Percentiles rank a stretch among this genome's conserved stretches.
phyloP scores from a whole-genome alignment of 1,140 invertebrate genomes.

The Macrocentrus cingulum region DNA sequence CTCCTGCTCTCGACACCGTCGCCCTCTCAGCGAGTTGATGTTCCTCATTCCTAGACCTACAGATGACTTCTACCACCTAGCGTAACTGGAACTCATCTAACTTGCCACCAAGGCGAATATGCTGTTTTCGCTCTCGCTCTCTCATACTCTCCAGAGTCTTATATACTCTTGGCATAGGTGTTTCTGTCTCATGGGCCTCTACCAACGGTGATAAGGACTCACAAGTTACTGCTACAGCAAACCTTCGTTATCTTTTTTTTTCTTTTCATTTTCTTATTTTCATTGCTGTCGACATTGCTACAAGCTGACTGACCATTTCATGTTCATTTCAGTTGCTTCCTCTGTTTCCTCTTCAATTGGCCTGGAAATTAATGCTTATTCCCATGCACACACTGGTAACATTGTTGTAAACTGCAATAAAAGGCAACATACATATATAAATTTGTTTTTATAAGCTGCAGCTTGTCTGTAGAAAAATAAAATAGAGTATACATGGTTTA shows the following conservation, averaged over 20 bases:
- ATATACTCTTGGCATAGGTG: neutral
- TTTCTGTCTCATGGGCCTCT: constrained; percentile 13
- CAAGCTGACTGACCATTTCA: neutral
- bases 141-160: neutral
- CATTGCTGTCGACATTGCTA: no score
- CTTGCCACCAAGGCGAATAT: neutral
- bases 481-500: no score
- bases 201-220: constrained; percentile 17
- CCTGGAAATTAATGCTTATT: no score
- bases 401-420: no score
- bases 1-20: no score
- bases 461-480: no score
- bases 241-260: constrained; percentile 1
- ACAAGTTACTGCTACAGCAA: constrained; percentile 18
- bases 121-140: neutral
- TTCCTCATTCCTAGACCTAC: neutral
- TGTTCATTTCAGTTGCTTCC: neutral
- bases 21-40: neutral
- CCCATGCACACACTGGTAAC: no score
- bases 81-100: constrained; percentile 18
- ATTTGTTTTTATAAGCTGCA: no score
- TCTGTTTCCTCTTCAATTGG: neutral
- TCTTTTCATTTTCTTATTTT: constrained; percentile 2
- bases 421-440: no score
- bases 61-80: constrained; percentile 16